Evolutionary conservation across 2,113 vertebrate species (phyloP).

Genomic region (Otocyon megalotis): DNA sequence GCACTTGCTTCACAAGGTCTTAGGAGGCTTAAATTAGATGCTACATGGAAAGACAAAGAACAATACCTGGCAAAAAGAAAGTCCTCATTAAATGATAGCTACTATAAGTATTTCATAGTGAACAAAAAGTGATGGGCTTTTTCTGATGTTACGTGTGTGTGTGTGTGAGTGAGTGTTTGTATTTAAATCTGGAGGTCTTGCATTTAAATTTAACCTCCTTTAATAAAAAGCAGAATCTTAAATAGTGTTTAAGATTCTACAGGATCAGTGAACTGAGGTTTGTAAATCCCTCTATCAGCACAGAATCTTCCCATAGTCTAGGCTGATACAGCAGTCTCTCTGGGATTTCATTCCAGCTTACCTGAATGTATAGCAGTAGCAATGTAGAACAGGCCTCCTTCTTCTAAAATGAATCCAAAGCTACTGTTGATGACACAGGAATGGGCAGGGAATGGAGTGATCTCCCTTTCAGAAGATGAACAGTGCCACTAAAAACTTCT

Average conservation of each 20-base stretch:
- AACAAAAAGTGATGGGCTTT: neutral
- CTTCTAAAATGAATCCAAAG: neutral
- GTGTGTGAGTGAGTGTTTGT: neutral
- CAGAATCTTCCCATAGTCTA: neutral
- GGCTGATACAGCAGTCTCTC: neutral
- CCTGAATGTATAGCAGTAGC: conserved; percentile 5
- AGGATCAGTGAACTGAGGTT: neutral
- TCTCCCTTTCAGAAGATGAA: conserved; percentile 30
- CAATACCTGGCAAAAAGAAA: neutral
- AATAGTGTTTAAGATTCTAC: neutral
- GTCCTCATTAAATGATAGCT: neutral
- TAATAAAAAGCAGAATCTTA: neutral
- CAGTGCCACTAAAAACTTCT: neutral
- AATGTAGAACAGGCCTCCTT: neutral
- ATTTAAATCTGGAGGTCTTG: neutral
- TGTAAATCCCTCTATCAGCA: neutral
- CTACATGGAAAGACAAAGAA: neutral
- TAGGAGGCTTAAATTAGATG: neutral
- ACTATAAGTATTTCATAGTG: neutral
- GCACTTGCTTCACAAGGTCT: neutral
- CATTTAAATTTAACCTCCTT: neutral
- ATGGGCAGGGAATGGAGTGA: neutral
- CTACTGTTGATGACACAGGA: neutral
- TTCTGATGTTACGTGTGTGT: neutral
- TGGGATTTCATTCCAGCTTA: conserved; percentile 57